Evolutionary conservation across 2,113 vertebrate genomes (phyloP).

Genomic region (Condylura cristata): DNA sequence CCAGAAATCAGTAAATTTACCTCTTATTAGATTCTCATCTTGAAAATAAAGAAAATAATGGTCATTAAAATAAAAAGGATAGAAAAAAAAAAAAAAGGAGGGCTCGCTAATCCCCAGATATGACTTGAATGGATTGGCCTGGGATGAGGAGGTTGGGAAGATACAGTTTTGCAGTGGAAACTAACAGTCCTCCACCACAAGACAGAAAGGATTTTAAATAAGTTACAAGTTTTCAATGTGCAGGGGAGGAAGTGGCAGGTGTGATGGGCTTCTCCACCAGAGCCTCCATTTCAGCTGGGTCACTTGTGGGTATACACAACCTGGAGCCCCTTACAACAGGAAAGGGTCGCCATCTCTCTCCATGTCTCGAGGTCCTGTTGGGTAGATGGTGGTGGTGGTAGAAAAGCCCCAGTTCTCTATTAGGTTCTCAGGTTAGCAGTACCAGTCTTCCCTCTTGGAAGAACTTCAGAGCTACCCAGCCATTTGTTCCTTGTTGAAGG

Average conservation of each 20-base stretch:
- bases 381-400: no score
- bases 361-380: background rate
- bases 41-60: background rate
- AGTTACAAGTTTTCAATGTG: background rate
- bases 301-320: background rate
- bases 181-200: background rate
- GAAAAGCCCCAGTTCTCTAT: fast-evolving
- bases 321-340: background rate
- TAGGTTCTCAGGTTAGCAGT: background rate
- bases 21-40: background rate
- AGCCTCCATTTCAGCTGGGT: background rate
- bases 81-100: no score
- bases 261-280: background rate
- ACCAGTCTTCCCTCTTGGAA: background rate
- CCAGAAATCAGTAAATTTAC: background rate
- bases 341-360: background rate
- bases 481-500: background rate
- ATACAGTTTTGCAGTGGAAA: background rate
- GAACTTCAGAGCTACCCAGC: background rate
- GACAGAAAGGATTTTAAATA: background rate
- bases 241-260: background rate
- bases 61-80: background rate
- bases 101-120: background rate
- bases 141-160: background rate
- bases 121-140: background rate